phyloP scores from a whole-genome alignment of 2,888 invertebrate genomes.

The Gastrophysa polygoni region DNA sequence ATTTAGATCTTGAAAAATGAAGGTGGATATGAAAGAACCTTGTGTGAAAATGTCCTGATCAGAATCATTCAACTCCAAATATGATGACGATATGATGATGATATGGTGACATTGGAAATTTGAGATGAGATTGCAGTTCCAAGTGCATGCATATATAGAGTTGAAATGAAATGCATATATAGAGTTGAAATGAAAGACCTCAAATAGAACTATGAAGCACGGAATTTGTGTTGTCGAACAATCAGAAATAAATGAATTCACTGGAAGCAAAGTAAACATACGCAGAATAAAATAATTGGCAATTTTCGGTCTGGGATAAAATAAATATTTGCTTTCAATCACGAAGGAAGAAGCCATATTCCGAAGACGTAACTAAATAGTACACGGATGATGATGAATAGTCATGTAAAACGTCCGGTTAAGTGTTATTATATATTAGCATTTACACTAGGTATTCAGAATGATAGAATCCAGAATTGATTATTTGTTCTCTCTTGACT shows the following conservation, averaged over 20 bases:
- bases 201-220: slow-evolving; percentile 58
- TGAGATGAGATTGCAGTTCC: no score
- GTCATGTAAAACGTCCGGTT: not conserved
- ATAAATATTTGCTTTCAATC: slow-evolving; percentile 33
- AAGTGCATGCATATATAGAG: slow-evolving; percentile 60
- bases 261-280: slow-evolving; percentile 23
- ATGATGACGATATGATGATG: no score
- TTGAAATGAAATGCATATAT: slow-evolving; percentile 58
- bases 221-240: slow-evolving; percentile 57
- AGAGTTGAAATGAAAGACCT: slow-evolving; percentile 59
- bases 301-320: slow-evolving; percentile 26
- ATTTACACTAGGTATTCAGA: no score
- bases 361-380: slow-evolving; percentile 11
- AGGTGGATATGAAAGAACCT: no score
- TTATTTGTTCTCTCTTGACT: no score
- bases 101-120: no score
- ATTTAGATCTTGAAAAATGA: no score
- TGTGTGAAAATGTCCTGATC: slow-evolving; percentile 52
- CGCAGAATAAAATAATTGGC: slow-evolving; percentile 27
- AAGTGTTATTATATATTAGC: no score
- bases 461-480: no score
- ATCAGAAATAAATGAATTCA: slow-evolving; percentile 52
- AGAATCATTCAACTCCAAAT: no score
- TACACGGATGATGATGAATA: slow-evolving; percentile 2
- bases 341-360: slow-evolving; percentile 17